These are phyloP conservation scores for Empidonax traillii DNA, from an alignment of 2,113 vertebrate genomes.

Conservation along the genomic window DNA sequence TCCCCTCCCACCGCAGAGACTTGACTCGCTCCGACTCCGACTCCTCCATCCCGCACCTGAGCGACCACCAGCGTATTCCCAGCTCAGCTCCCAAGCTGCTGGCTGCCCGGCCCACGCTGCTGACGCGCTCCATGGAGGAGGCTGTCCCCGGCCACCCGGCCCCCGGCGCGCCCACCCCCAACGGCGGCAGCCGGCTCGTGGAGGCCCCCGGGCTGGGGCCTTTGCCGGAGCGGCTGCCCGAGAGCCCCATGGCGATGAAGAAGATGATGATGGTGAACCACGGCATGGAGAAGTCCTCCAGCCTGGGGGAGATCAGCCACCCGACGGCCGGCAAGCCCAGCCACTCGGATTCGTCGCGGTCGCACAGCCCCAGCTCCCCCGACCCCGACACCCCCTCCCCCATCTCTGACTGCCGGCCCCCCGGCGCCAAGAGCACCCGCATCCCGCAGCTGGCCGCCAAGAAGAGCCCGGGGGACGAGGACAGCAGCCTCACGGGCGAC, in stretches of 20 bases:
- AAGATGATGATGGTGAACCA: conserved; percentile 74
- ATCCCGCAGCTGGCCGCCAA: conserved; percentile 93
- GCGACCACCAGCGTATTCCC: conserved; percentile 78
- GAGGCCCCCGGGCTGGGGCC: conserved; percentile 63
- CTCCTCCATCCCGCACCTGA: conserved; percentile 88
- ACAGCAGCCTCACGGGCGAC: conserved; percentile 90
- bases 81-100: conserved; percentile 75
- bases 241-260: conserved; percentile 87
- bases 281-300: conserved; percentile 82
- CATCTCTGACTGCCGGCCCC: conserved; percentile 72
- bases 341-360: conserved; percentile 87
- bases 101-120: conserved; percentile 80
- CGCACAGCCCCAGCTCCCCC: conserved; percentile 91
- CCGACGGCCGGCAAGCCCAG: conserved; percentile 38
- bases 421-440: conserved; percentile 74
- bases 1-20: conserved; percentile 77
- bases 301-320: conserved; percentile 85
- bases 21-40: conserved; percentile 93
- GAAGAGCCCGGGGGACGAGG: conserved; percentile 89
- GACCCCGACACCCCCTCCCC: conserved; percentile 91
- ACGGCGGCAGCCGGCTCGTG: conserved; percentile 76
- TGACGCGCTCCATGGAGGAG: conserved; percentile 76
- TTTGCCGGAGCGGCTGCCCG: conserved; percentile 69
- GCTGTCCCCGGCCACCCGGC: conserved; percentile 8
- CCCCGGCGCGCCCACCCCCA: conserved; percentile 70